Base-by-base conservation (phyloP, 2,113 vertebrate species). In the Chloropsis cyanopogon region DNA sequence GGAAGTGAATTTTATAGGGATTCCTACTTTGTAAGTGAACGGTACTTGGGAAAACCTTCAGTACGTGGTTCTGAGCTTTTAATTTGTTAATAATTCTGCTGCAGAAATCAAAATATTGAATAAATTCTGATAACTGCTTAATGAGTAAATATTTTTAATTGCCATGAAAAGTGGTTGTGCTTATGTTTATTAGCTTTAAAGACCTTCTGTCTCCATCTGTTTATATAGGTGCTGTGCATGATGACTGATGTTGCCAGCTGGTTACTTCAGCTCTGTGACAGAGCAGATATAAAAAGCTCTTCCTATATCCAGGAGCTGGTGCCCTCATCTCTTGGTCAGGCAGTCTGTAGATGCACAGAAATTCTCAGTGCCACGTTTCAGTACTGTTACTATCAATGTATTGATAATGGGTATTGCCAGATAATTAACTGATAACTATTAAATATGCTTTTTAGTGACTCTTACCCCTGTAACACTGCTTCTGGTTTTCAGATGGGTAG, bases 201-300 rank as follows among this genome's bases (percentile, higher is more conserved):
- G 80, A 52, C 49, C 4, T 69, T 37, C 65, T 88, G 54, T 77
- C 92, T 82, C 89, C 61, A 56, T 86, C 54, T 93, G 70, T 95
- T 96, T 96, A 76, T 85, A 49, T 90, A 73, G 56, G 80, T 93
- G 82, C 82, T 92, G 87, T 77, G 84, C 14, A 9, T 35, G 49
- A 63, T 95, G 84, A 77, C 66, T 94, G 87, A 91, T 89, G 42
- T 53, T 96, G 91, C 84, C 94, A 96, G 9, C 66, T 93, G 95
- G 50, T 86, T 90, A 25, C 70, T 90, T 96, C 75, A 90, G 64
- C 57, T 49, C 82, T 89, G 52, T 93, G 94, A 60, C 66, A 73
- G 57, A 47, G 54, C 23, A 88, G 93, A 77, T 97, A 94, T 90
- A 90, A 96, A 96, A 93, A 96, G 71, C 66, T 73, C 35, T 85